Evolutionary conservation across 2,113 vertebrate genomes (phyloP), one percentile per base, ranked within the genome.

Genomic region (Crotalus horridus): DNA sequence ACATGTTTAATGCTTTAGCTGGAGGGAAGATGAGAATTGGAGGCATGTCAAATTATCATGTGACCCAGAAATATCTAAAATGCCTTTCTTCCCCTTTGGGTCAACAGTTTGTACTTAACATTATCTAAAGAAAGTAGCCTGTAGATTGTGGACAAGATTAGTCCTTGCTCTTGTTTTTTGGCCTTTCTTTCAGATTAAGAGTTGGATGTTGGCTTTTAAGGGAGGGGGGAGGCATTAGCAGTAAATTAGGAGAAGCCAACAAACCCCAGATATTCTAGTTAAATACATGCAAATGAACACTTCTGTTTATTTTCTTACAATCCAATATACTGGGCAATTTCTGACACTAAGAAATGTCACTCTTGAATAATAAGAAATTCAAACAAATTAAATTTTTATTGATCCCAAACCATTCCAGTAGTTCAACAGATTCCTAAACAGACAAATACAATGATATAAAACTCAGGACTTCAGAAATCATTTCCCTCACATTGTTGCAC

Each of bases 21-120:
- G 51, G 87, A 96, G 96, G 26, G 6, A 96, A 97, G 97, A 95
- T 96, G 95, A 96, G 97, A 97, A 97, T 96, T 96, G 95, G 95
- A 97, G 91, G 94, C 95, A 92, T 97, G 96, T 97, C 96, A 97
- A 96, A 97, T 96, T 94, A 95, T 97, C 97, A 96, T 95, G 95
- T 98, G 97, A 98, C 97, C 97, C 94, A 97, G 95, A 97, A 97
- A 97, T 97, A 96, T 96, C 96, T 96, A 94, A 97, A 98, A 97
- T 97, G 96, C 95, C 95, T 97, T 94, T 97, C 96, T 96, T 96
- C 96, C 89, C 97, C 95, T 97, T 96, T 96, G 97, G 97, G 97
- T 98, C 97, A 97, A 93, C 95, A 97, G 95, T 97, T 98, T 94
- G 85, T 96, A 90, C 95, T 97, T 95, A 93, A 95, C 95, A 94